Conservation (phyloP, 2,888 invertebrate species). For the Coelinius sp. region DNA sequence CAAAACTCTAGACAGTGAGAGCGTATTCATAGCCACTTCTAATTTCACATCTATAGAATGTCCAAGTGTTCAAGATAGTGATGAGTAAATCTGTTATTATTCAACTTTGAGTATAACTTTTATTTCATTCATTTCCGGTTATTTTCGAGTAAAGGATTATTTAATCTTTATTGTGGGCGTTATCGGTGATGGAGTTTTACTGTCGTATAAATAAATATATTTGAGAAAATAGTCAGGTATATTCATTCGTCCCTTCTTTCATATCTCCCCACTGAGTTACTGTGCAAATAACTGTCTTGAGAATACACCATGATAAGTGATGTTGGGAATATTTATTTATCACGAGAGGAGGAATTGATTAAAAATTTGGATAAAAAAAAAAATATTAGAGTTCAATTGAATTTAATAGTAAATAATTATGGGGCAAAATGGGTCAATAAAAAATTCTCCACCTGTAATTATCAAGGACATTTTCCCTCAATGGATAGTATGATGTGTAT, state of each 20-base stretch:
- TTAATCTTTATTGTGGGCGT: not conserved
- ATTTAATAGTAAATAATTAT: too few relatives aligned
- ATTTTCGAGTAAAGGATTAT: too few relatives aligned
- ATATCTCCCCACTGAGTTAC: not conserved
- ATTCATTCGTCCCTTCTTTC: not conserved
- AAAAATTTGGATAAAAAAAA: too few relatives aligned
- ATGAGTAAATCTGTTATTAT: too few relatives aligned
- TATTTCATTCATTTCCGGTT: too few relatives aligned
- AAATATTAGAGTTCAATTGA: too few relatives aligned
- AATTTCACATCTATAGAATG: conserved; percentile 30
- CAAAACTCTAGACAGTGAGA: conserved; percentile 3
- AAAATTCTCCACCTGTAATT: too few relatives aligned
- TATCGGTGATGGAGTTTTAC: not conserved
- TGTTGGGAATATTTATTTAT: not conserved
- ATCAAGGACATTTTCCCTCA: not conserved
- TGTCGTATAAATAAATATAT: not conserved
- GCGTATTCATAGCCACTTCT: conserved; percentile 44
- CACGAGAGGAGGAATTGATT: not conserved
- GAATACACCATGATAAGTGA: not conserved
- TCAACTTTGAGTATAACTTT: too few relatives aligned
- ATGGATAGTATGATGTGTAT: not conserved
- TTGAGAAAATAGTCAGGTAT: conserved; percentile 17
- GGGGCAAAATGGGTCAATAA: too few relatives aligned
- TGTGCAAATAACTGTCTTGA: not conserved
- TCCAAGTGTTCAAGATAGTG: not conserved